phyloP scores from a whole-genome alignment of 2,797 vertebrate genomes.

The Gallinago nigripennis region DNA sequence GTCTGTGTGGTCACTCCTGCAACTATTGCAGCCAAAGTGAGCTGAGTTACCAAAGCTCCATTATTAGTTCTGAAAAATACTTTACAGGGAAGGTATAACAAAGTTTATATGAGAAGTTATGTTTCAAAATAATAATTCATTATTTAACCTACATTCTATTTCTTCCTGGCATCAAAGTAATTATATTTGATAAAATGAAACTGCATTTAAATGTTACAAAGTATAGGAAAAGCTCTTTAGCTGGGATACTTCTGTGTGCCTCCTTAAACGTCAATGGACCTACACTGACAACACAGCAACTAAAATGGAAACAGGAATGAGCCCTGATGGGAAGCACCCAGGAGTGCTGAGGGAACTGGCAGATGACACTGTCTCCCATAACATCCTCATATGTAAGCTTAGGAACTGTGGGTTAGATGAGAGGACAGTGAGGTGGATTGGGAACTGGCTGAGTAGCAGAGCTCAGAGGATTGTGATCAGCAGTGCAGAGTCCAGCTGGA shows the following conservation, averaged over 20 bases:
- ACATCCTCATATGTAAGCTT: too few relatives aligned
- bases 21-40: background rate
- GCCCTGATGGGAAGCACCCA: too few relatives aligned
- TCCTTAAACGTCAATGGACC: background rate
- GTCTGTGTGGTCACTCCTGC: background rate
- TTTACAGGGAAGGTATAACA: background rate
- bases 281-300: background rate
- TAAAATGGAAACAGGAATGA: background rate
- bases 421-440: too few relatives aligned
- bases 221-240: background rate
- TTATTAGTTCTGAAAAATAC: background rate
- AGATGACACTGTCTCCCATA: too few relatives aligned
- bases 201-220: background rate
- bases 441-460: too few relatives aligned
- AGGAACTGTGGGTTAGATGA: too few relatives aligned
- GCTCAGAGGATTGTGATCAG: too few relatives aligned
- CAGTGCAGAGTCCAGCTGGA: too few relatives aligned
- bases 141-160: background rate
- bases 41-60: background rate
- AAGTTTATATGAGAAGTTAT: background rate
- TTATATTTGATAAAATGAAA: background rate
- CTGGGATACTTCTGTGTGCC: background rate
- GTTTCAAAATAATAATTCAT: background rate
- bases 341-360: too few relatives aligned
- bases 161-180: background rate